Conservation (phyloP, 2,888 invertebrate genomes). For the Incurvaria masculella region DNA sequence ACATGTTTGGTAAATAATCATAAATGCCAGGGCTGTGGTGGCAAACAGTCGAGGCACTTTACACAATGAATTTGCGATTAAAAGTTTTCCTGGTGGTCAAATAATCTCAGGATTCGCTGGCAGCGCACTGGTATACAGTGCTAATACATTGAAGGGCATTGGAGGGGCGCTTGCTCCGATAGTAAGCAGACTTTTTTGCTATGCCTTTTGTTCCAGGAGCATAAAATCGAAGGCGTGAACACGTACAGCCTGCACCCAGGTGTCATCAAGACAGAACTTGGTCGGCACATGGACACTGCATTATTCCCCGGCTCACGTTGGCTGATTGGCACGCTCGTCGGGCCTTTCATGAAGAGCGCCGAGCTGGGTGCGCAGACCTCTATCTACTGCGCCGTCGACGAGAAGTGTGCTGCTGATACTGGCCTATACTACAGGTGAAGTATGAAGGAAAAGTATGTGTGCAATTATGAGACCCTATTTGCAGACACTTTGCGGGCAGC, state of each 20-base stretch:
- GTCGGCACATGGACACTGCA: constrained; percentile 58
- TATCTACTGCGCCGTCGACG: constrained; percentile 68
- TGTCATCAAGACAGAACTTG: constrained; percentile 70
- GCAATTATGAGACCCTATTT: neutral
- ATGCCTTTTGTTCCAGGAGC: too few relatives aligned
- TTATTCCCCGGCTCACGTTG: constrained; percentile 45
- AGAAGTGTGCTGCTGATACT: constrained; percentile 59
- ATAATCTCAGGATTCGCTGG: too few relatives aligned
- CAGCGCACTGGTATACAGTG: too few relatives aligned
- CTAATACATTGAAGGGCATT: too few relatives aligned
- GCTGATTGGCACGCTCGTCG: constrained; percentile 29
- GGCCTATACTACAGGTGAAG: constrained; percentile 57
- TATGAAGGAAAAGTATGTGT: neutral
- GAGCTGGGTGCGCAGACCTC: constrained; percentile 72
- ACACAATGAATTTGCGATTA: too few relatives aligned
- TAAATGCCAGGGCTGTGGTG: too few relatives aligned
- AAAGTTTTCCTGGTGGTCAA: too few relatives aligned
- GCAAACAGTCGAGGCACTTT: too few relatives aligned
- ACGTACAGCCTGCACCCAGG: constrained; percentile 74
- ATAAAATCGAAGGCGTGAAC: constrained; percentile 54
- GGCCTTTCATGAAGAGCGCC: constrained; percentile 54
- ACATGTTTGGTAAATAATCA: too few relatives aligned
- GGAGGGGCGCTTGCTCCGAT: constrained; percentile 2
- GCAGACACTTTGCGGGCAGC: neutral
- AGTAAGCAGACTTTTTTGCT: constrained; percentile 8